These are phyloP conservation scores for Volucella inflata DNA, from an alignment of 2,888 invertebrate species.

Conservation along the genomic window DNA sequence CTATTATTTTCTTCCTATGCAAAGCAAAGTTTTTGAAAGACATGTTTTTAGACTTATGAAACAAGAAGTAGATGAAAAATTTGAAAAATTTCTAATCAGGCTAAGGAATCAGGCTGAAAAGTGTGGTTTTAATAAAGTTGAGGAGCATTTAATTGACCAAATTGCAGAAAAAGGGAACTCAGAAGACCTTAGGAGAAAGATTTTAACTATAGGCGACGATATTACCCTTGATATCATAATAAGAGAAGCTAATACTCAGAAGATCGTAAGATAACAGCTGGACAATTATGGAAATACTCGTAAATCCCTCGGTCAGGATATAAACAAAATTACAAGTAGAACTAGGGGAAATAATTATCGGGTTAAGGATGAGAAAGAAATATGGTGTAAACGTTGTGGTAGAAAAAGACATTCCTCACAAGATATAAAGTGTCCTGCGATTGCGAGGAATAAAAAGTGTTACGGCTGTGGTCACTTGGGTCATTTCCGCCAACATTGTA, in stretches of 20 bases:
- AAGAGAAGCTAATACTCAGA: constrained; percentile 53
- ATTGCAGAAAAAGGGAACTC: constrained; percentile 77
- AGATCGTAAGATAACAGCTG: constrained; percentile 38
- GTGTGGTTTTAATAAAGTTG: constrained; percentile 77
- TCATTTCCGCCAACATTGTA: constrained; percentile 30
- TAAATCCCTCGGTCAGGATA: constrained; percentile 28
- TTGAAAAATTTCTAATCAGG: constrained; percentile 77
- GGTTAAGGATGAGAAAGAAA: constrained; percentile 19
- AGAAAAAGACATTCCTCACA: constrained; percentile 22
- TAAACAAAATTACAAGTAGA: constrained; percentile 30
- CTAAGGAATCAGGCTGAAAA: constrained; percentile 77
- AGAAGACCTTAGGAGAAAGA: constrained; percentile 68
- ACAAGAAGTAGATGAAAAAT: too few species aligned
- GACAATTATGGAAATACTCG: constrained; percentile 45
- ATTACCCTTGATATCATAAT: constrained; percentile 49
- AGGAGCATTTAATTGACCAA: constrained; percentile 77
- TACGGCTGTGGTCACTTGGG: constrained; percentile 22
- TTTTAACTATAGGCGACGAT: constrained; percentile 46
- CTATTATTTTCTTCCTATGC: constrained; percentile 76
- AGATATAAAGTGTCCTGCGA: too few species aligned
- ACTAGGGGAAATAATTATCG: constrained; percentile 27
- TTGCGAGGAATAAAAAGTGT: too few species aligned
- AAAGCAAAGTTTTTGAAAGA: constrained; percentile 78
- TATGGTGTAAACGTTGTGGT: constrained; percentile 24
- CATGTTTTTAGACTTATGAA: too few species aligned